Evolutionary conservation across 2,113 vertebrate species (phyloP).

Genomic region (Solea senegalensis): DNA sequence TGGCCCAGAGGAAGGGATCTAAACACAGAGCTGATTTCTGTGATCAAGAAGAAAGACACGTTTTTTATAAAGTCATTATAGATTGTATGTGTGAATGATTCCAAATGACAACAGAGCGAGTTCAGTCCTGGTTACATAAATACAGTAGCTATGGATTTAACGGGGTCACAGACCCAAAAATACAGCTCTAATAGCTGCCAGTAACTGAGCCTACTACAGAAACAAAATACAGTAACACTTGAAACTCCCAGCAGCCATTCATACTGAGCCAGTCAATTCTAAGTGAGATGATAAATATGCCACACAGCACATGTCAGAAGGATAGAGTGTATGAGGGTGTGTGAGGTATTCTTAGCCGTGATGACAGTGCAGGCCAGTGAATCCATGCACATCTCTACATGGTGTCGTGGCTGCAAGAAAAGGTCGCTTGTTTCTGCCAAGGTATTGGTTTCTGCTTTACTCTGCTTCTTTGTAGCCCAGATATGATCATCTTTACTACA

Average conservation of each 20-base stretch:
- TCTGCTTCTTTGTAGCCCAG: constrained; percentile 23
- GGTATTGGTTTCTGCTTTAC: constrained; percentile 47
- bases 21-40: neutral
- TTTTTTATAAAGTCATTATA: neutral
- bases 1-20: constrained; percentile 2
- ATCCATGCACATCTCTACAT: constrained; percentile 70
- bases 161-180: constrained; percentile 60
- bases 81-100: neutral
- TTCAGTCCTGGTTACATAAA: constrained; percentile 20
- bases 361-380: constrained; percentile 52
- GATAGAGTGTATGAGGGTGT: constrained; percentile 65
- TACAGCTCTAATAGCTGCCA: constrained; percentile 28
- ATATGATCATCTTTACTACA: neutral
- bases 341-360: constrained; percentile 74
- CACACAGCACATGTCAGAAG: constrained; percentile 58
- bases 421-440: constrained; percentile 27
- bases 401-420: constrained; percentile 55
- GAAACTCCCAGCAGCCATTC: constrained; percentile 55
- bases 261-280: constrained; percentile 53
- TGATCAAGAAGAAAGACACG: neutral
- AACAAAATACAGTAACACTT: constrained; percentile 54
- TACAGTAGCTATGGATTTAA: constrained; percentile 31
- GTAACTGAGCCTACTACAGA: constrained; percentile 55
- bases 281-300: constrained; percentile 72
- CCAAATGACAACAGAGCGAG: neutral